Evolutionary conservation across 2,888 invertebrate genomes (phyloP).

Genomic region (Limnephilus rhombicus): DNA sequence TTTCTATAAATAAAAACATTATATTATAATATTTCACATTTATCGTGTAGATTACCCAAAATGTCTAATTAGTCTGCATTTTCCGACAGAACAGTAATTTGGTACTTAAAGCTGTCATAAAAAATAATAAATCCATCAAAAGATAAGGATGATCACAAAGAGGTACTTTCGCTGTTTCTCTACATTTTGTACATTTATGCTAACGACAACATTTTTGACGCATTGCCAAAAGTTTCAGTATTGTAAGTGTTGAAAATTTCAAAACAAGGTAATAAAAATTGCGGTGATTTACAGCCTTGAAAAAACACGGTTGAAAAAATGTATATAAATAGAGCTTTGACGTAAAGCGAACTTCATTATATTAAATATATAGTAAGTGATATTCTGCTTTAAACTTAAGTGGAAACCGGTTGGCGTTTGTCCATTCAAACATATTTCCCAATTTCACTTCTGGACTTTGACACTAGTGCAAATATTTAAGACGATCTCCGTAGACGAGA

Average conservation of each 20-base stretch:
- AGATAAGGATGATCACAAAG: not conserved
- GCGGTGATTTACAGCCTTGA: slow-evolving; percentile 8
- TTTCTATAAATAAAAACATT: not conserved
- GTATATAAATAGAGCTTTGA: slow-evolving; percentile 1
- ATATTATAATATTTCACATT: not conserved
- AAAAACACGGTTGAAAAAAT: not conserved
- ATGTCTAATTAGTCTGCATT: not conserved
- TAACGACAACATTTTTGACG: slow-evolving; percentile 24
- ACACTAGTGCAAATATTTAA: too few species aligned
- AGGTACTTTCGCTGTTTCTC: not conserved
- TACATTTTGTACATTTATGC: not conserved
- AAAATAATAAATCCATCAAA: not conserved
- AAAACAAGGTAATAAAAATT: slow-evolving; percentile 40
- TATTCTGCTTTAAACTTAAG: not conserved
- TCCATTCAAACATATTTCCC: too few species aligned
- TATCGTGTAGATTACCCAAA: not conserved
- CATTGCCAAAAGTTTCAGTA: slow-evolving; percentile 18
- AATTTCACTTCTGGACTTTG: too few species aligned
- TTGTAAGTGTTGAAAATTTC: not conserved
- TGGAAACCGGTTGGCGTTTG: too few species aligned
- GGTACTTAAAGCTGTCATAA: not conserved
- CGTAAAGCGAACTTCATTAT: not conserved
- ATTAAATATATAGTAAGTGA: not conserved
- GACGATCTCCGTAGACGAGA: too few species aligned
- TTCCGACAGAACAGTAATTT: not conserved